These are phyloP conservation scores for Agrotis clavis DNA, from an alignment of 2,888 invertebrate species.

Conservation along the genomic window DNA sequence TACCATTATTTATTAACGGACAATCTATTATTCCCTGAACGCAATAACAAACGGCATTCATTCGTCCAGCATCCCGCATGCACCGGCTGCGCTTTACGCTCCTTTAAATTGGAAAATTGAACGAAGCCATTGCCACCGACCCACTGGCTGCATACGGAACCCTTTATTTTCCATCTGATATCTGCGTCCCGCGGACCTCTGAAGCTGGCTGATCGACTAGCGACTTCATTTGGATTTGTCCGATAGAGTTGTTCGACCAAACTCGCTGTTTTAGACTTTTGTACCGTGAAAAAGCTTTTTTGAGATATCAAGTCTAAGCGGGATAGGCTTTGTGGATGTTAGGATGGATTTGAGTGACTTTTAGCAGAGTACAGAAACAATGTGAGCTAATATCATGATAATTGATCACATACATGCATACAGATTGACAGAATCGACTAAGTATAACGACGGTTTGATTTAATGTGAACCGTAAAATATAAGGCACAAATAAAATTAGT, in stretches of 20 bases:
- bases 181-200: slow-evolving; percentile 33
- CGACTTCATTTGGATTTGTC: slow-evolving; percentile 57
- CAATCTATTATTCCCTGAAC: slow-evolving; percentile 17
- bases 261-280: slow-evolving; percentile 34
- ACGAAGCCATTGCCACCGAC: slow-evolving; percentile 52
- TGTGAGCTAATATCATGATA: neutral
- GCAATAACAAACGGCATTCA: slow-evolving; percentile 33
- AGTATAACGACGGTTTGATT: no score
- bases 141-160: slow-evolving; percentile 44
- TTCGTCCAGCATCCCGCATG: slow-evolving; percentile 6
- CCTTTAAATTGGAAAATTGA: slow-evolving; percentile 68
- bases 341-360: neutral
- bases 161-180: slow-evolving; percentile 60
- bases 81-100: slow-evolving; percentile 59
- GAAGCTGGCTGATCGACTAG: slow-evolving; percentile 37
- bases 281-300: slow-evolving; percentile 41
- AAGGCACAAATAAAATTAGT: no score
- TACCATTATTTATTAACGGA: neutral
- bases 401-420: no score
- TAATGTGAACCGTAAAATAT: no score
- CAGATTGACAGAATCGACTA: no score
- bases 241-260: slow-evolving; percentile 42
- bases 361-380: neutral
- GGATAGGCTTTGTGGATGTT: slow-evolving; percentile 11
- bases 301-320: slow-evolving; percentile 15